A percentile compares a stretch with the other conserved stretches of the same genome.
Evolutionary conservation across 2,113 vertebrate genomes (phyloP).

Genomic region (Oreochromis spilurus): DNA sequence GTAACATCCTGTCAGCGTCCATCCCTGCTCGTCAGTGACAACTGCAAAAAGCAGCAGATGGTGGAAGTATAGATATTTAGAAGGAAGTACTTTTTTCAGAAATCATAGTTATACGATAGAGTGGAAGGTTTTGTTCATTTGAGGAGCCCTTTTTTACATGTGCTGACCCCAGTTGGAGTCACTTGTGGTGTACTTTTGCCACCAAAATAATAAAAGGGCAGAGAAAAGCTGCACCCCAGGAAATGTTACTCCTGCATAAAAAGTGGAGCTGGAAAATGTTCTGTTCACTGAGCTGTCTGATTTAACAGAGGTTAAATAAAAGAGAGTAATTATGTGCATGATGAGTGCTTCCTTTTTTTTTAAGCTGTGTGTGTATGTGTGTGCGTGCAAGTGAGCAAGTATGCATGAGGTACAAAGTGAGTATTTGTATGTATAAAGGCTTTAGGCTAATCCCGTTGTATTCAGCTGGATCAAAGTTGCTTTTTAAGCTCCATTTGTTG

Average conservation of each 20-base stretch:
- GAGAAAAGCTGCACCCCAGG: not conserved
- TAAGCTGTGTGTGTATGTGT: not conserved
- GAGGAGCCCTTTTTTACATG: not conserved
- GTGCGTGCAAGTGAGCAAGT: not conserved
- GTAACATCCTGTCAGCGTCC: not conserved
- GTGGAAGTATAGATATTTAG: not conserved
- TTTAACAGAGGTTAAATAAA: constrained; percentile 6
- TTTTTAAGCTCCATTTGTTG: constrained; percentile 44
- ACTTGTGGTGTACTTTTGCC: not conserved
- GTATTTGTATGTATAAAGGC: constrained; percentile 29
- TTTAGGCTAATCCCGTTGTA: constrained; percentile 54
- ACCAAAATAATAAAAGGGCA: not conserved
- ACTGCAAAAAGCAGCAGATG: not conserved
- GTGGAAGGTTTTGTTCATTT: not conserved
- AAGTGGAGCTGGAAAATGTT: not conserved
- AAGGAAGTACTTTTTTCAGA: not conserved
- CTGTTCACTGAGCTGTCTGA: not conserved
- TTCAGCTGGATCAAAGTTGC: constrained; percentile 53
- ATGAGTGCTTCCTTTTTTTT: constrained; percentile 1
- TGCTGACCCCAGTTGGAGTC: not conserved
- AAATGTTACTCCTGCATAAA: not conserved
- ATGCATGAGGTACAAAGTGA: not conserved
- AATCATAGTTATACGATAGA: not conserved
- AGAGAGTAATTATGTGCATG: constrained; percentile 22
- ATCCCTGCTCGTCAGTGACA: not conserved